phyloP scores from a whole-genome alignment of 2,113 vertebrate genomes.

The Okapia johnstoni region DNA sequence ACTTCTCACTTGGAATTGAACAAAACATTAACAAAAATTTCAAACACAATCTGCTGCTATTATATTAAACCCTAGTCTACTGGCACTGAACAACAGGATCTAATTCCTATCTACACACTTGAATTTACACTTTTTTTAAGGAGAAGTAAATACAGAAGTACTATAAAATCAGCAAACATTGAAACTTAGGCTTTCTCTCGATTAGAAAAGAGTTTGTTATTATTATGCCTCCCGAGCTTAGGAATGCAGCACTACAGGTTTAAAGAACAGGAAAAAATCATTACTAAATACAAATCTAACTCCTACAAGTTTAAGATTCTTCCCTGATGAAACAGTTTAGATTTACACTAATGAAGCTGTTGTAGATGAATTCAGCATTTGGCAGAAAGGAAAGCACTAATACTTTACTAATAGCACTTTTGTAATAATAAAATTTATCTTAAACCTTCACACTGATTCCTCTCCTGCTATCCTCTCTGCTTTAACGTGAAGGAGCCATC shows the following conservation, averaged over 20 bases:
- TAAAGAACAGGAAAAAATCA: constrained; percentile 55
- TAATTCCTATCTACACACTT: constrained; percentile 44
- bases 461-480: neutral
- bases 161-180: constrained; percentile 46
- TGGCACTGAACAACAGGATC: constrained; percentile 34
- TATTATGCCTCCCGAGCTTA: constrained; percentile 58
- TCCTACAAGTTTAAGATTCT: constrained; percentile 26
- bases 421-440: constrained; percentile 3
- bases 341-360: constrained; percentile 1
- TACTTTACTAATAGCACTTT: neutral
- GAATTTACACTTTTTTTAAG: constrained; percentile 46
- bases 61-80: constrained; percentile 35
- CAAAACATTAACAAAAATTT: neutral
- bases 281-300: constrained; percentile 47
- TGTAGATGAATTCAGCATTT: neutral
- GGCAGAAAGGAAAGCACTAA: neutral
- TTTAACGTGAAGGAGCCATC: neutral
- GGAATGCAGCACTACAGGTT: constrained; percentile 71
- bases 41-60: constrained; percentile 9
- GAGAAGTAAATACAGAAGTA: constrained; percentile 54
- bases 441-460: neutral
- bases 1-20: neutral
- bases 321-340: constrained; percentile 32
- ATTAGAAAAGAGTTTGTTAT: constrained; percentile 60
- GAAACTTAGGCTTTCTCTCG: constrained; percentile 33